These are phyloP conservation scores for Rynchops niger DNA, from an alignment of 2,113 vertebrate species.

Conservation along the genomic window DNA sequence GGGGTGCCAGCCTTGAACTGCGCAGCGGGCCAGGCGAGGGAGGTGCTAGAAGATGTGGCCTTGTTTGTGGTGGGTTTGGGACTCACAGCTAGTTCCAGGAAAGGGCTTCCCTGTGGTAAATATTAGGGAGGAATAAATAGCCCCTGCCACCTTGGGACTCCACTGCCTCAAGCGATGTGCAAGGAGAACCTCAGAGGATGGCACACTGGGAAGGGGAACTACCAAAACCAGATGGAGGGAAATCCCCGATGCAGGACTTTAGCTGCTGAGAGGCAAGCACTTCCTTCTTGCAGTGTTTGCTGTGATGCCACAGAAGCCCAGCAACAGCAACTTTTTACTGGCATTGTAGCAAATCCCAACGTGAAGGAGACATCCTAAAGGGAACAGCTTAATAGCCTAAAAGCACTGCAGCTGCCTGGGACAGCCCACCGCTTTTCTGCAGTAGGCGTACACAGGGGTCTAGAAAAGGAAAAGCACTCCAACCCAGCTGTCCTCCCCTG, in stretches of 20 bases:
- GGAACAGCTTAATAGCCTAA: neutral
- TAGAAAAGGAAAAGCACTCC: neutral
- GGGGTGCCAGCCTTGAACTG: neutral
- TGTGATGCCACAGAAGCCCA: neutral
- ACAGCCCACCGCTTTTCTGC: neutral
- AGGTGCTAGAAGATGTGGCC: neutral
- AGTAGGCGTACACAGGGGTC: neutral
- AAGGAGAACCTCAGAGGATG: neutral
- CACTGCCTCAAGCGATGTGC: neutral
- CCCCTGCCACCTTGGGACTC: neutral
- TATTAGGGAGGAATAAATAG: neutral
- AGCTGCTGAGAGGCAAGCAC: neutral
- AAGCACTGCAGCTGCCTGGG: neutral
- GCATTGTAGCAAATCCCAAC: neutral
- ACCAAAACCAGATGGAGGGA: neutral
- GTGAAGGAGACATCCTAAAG: neutral
- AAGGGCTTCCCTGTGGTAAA: neutral
- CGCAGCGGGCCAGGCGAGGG: accelerated
- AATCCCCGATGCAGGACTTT: neutral
- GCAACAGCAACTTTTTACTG: slow-evolving; percentile 5
- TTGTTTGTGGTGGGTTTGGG: neutral
- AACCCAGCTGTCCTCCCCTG: accelerated
- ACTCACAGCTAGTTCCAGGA: neutral
- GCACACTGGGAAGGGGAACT: neutral
- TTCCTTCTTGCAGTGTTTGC: neutral